phyloP scores from a whole-genome alignment of 2,113 vertebrate species.

The Bubo scandiacus region DNA sequence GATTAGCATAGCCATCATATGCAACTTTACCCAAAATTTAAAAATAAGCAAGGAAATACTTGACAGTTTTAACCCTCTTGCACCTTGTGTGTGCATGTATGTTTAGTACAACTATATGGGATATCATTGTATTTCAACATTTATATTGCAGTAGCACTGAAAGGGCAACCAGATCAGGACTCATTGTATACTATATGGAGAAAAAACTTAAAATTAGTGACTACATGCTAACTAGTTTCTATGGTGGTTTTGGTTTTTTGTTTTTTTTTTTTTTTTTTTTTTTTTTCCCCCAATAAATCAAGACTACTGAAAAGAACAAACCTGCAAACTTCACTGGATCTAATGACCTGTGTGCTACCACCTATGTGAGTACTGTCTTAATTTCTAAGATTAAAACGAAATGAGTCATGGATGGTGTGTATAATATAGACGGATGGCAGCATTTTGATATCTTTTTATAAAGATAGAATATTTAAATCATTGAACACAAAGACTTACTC shows the following conservation, averaged over 20 bases:
- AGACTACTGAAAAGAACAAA: not conserved
- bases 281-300: not conserved
- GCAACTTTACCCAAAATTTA: not conserved
- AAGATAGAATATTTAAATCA: not conserved
- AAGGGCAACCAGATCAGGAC: not conserved
- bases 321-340: not conserved
- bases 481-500: not conserved
- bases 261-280: no score
- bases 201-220: not conserved
- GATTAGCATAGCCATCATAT: not conserved
- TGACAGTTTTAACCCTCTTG: not conserved
- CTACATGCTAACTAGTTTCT: not conserved
- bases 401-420: not conserved
- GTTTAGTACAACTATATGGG: not conserved
- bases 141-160: not conserved
- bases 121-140: not conserved
- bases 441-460: not conserved
- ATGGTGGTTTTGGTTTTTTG: not conserved
- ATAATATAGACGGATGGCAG: not conserved
- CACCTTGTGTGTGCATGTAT: not conserved
- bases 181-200: not conserved
- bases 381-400: not conserved
- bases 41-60: not conserved
- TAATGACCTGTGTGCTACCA: not conserved
- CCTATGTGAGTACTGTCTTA: not conserved